Base-by-base conservation (phyloP, 2,113 vertebrate species). In the Ammodytes marinus region DNA sequence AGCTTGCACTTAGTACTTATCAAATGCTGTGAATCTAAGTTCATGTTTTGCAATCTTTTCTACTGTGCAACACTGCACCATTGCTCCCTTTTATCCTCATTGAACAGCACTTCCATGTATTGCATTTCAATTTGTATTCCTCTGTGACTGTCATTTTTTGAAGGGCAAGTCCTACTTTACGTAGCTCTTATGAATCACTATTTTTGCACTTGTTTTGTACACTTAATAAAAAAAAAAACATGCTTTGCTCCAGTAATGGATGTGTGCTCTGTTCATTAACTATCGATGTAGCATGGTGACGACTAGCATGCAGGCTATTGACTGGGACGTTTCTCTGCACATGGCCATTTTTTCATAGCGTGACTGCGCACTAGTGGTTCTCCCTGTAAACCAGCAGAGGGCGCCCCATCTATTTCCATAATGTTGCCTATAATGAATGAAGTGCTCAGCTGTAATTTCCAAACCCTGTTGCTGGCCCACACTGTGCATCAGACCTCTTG, bases 181-280 rank as follows among this genome's bases (percentile, higher is more conserved):
- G 84, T 94, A 89, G 93, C 88, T 93, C 86, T 91, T 89, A 85
- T 77, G 82, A 89, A 84, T 87, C 84, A 92, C 89, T 93, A 94
- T 95, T 94, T 96, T 95, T 95, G 95, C 94, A 95, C 95, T 94
- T 95, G 87, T 92, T 95, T 96, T 95, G 93, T 96, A 96, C 93
- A 95, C 94, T 89, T 90, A 94, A 95, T 94, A 94, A 95, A 94
- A 86, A 27, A 27, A 94, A 88, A 46, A 92, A 91, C 83, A 76
- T 90, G 92, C 92, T 94, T 95, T 91, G 94, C 94, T 93, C 87
- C 76, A 88, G 13, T 64, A 53, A 58, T 46, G 27, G 13, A 11
- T 27, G 9, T 42, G 42, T 27, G 0, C 5, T 42, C 4, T 86
- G 11, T 67, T 55, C 10, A 3, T 2, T 68, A 27, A 0, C 3